Evolutionary conservation across 2,113 vertebrate genomes (phyloP).

Genomic region (Campylomormyrus numenius): DNA sequence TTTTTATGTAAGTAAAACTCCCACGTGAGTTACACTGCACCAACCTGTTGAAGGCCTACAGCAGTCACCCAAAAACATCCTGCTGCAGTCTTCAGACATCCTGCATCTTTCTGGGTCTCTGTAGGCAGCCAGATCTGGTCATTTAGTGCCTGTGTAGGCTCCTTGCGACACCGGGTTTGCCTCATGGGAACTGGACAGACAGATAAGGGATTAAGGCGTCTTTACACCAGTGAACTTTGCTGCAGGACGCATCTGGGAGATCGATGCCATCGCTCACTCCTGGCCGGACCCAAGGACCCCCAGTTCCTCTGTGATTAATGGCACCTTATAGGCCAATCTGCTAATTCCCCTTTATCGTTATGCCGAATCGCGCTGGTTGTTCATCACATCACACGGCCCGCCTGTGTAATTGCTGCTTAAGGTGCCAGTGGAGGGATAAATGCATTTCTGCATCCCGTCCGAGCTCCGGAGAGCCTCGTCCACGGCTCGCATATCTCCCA

Average conservation of each 20-base stretch:
- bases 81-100: neutral
- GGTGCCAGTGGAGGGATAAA: neutral
- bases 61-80: neutral
- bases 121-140: neutral
- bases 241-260: neutral
- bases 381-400: neutral
- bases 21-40: neutral
- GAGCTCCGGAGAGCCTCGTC: neutral
- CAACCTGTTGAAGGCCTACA: neutral
- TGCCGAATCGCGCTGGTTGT: neutral
- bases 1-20: neutral
- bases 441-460: neutral
- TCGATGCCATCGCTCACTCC: neutral
- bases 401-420: neutral
- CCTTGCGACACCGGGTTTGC: neutral
- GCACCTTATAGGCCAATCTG: neutral
- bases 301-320: neutral
- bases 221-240: neutral
- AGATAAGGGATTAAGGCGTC: neutral
- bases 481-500: neutral
- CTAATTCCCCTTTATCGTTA: neutral
- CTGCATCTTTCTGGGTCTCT: neutral
- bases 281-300: neutral
- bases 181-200: neutral
- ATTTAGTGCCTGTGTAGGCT: neutral